phyloP scores from a whole-genome alignment of 2,888 invertebrate species.

The Hedychridium roseum region DNA sequence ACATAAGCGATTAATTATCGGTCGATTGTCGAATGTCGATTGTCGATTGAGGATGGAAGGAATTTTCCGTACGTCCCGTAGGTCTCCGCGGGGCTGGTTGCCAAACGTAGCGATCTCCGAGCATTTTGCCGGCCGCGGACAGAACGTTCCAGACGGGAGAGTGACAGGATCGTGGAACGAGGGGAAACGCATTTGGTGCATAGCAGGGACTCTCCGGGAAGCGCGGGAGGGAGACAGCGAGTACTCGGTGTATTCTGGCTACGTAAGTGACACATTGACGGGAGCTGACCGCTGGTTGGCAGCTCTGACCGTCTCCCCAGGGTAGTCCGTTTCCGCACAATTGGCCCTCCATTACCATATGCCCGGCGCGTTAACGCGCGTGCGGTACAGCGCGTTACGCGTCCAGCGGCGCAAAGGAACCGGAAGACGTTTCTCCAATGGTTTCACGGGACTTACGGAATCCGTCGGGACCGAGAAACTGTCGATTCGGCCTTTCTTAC shows the following conservation, averaged over 20 bases:
- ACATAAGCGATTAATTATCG: too few species aligned
- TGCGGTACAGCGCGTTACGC: constrained; percentile 39
- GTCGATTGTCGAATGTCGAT: too few species aligned
- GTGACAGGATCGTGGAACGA: constrained; percentile 48
- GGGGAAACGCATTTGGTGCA: constrained; percentile 47
- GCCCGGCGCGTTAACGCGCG: constrained; percentile 46
- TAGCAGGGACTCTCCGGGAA: constrained; percentile 40
- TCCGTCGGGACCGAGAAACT: neutral
- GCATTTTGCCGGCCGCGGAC: constrained; percentile 35
- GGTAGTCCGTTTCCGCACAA: constrained; percentile 64
- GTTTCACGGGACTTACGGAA: neutral
- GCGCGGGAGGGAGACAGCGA: too few species aligned
- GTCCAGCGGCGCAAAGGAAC: too few species aligned
- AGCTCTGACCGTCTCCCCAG: constrained; percentile 60
- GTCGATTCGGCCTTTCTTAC: constrained; percentile 4
- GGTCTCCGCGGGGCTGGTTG: constrained; percentile 16
- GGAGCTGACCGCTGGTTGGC: constrained; percentile 61
- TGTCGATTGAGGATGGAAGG: too few species aligned
- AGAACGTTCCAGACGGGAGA: constrained; percentile 43
- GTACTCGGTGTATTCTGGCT: constrained; percentile 57
- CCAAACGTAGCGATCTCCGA: constrained; percentile 21
- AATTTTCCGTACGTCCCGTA: too few species aligned
- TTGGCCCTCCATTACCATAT: constrained; percentile 64
- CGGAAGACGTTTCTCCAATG: neutral
- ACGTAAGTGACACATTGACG: constrained; percentile 64